Percentiles rank a stretch among this genome's conserved stretches.
These are phyloP conservation scores for Amniataba percoides DNA, from an alignment of 2,797 vertebrate species.

Conservation along the genomic window DNA sequence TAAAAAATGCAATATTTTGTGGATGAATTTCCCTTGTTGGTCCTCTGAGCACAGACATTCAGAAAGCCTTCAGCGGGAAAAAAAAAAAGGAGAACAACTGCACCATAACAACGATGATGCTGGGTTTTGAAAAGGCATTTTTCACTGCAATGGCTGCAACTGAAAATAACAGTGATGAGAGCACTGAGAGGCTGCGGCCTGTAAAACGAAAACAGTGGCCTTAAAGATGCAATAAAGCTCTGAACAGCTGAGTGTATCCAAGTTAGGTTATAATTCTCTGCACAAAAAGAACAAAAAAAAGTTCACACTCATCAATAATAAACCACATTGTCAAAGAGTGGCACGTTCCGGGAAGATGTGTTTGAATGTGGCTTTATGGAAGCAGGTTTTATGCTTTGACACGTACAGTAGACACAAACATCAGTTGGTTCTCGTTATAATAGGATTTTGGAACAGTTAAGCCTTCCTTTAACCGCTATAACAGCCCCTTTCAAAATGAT, in stretches of 20 bases:
- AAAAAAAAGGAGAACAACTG: background rate
- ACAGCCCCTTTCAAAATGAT: background rate
- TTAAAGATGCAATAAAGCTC: background rate
- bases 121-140: background rate
- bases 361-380: background rate
- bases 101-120: background rate
- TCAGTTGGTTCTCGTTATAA: background rate
- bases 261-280: background rate
- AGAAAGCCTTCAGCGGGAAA: background rate
- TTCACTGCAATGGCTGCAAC: background rate
- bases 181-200: background rate
- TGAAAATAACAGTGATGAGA: background rate
- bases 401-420: background rate
- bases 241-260: background rate
- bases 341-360: background rate
- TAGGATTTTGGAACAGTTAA: background rate
- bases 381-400: background rate
- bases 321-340: background rate
- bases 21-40: background rate
- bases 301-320: slow-evolving; percentile 6
- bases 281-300: background rate
- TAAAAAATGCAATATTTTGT: background rate
- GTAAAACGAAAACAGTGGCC: background rate
- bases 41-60: background rate
- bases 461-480: background rate